A percentile compares a stretch with the other conserved stretches of the same genome.
Evolutionary conservation across 1,140 invertebrate species (phyloP).

Genomic region (Ceratosolen fusciceps): DNA sequence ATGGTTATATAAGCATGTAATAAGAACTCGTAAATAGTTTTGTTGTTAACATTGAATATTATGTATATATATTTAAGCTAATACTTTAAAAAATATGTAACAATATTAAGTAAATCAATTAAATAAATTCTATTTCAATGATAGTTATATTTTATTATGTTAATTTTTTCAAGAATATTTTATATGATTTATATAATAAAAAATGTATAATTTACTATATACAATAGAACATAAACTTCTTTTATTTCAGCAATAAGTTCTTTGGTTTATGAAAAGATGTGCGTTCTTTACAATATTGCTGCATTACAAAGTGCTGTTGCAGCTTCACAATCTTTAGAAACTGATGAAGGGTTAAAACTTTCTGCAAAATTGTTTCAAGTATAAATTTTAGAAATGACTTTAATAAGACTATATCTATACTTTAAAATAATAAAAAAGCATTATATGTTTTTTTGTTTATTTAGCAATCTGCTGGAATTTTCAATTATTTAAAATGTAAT

Average conservation of each 20-base stretch:
- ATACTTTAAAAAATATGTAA: too few relatives aligned
- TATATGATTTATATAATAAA: too few relatives aligned
- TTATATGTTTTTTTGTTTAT: slow-evolving; percentile 48
- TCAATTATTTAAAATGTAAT: slow-evolving; percentile 88
- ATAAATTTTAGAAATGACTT: slow-evolving; percentile 46
- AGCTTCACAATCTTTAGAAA: slow-evolving; percentile 86
- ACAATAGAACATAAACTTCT: too few relatives aligned
- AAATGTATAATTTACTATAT: too few relatives aligned
- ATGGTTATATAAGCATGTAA: too few relatives aligned
- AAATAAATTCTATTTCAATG: too few relatives aligned
- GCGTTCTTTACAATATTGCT: slow-evolving; percentile 97
- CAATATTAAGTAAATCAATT: too few relatives aligned
- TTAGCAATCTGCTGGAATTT: slow-evolving; percentile 93
- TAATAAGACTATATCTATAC: not conserved
- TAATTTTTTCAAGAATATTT: too few relatives aligned
- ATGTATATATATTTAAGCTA: too few relatives aligned
- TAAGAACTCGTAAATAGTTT: too few relatives aligned
- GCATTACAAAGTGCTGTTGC: slow-evolving; percentile 94
- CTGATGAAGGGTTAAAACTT: slow-evolving; percentile 93
- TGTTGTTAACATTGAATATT: too few relatives aligned
- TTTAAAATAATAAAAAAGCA: slow-evolving; percentile 2
- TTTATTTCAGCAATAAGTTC: slow-evolving; percentile 82
- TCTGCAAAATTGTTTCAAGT: slow-evolving; percentile 95
- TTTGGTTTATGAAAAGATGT: slow-evolving; percentile 92
- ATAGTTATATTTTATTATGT: too few relatives aligned